Evolutionary conservation across 2,797 vertebrate species (phyloP), one percentile per base, ranked within the genome.

Genomic region (Discoglossus pictus): DNA sequence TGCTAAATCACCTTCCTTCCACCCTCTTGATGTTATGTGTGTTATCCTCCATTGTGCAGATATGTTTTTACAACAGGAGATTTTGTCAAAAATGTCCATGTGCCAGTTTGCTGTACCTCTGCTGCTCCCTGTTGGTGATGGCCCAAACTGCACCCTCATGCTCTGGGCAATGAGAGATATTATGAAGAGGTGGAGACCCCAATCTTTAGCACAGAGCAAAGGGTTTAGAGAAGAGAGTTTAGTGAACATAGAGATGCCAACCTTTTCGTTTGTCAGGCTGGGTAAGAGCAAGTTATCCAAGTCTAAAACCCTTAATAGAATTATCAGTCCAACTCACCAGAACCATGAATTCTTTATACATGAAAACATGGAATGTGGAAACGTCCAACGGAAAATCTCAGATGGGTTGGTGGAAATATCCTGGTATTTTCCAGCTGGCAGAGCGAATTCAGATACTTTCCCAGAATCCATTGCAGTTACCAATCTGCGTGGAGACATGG

Each of bases 21-120:
- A 91, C 64, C 89, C 90, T 6, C 76, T 91, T 69, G 92, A 93
- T 78, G 78, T 93, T 4, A 79, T 93, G 18, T 79, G 87, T 15
- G 88, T 86, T n/a, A 82, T 92, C 13, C 88, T 87, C 61, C 82
- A 84, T 47, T 91, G 88, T 43, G 82, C 89, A 5, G 87, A 92
- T 61, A 76, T 79, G 12, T 88, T 91, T 63, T 78, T 92, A 1
- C 89, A 84, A n/a, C 91, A 93, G 69, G 91, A 92, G 55, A 72
- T 93, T 6, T 10, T 83, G 3, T 72, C 74, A 4, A 89, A 90
- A 75, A 92, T 92, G 91, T 88, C 88, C 1, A 86, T 90, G 78
- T 92, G 92, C 75, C 85, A 86, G 76, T 92, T 92, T 64, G 86
- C 91, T 24, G 87, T 93, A 1, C 92, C 92, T 7, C 77, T 93